Evolutionary conservation across 2,797 vertebrate species (phyloP).

Genomic region (Tenualosa ilisha): DNA sequence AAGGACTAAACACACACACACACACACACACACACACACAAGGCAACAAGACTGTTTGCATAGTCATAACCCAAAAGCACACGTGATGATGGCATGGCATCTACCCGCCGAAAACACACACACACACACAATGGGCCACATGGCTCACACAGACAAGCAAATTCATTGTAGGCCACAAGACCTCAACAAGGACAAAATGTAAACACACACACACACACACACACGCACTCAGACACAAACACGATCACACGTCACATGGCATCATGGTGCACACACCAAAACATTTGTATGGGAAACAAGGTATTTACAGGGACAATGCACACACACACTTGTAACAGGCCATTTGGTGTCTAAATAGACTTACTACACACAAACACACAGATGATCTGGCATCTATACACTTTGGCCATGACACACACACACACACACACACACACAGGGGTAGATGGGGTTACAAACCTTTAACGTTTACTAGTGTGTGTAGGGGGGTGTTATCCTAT

Average conservation of each 20-base stretch:
- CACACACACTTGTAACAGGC: not conserved
- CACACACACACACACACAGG: not conserved
- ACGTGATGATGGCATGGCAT: too few relatives aligned
- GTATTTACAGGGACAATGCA: not conserved
- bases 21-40: conserved; percentile 42
- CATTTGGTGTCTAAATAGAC: not conserved
- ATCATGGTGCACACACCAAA: too few relatives aligned
- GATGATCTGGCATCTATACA: not conserved
- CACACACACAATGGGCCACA: not conserved
- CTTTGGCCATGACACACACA: not conserved
- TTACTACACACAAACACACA: not conserved
- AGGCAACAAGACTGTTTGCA: too few relatives aligned
- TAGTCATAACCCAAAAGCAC: too few relatives aligned
- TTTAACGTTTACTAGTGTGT: not conserved
- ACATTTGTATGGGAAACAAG: not conserved
- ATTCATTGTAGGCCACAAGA: too few relatives aligned
- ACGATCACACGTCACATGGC: too few relatives aligned
- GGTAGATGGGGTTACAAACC: not conserved
- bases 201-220: too few relatives aligned
- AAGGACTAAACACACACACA: conserved; percentile 48
- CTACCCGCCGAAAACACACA: not conserved
- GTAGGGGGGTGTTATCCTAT: too few relatives aligned
- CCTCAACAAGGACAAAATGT: too few relatives aligned
- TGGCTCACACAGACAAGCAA: too few relatives aligned
- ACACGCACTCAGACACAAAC: too few relatives aligned